Evolutionary conservation across 30 jellyfish, hydroid and myxozoan genomes (phyloP).

Genomic region (Pseudorhiza aurosa): DNA sequence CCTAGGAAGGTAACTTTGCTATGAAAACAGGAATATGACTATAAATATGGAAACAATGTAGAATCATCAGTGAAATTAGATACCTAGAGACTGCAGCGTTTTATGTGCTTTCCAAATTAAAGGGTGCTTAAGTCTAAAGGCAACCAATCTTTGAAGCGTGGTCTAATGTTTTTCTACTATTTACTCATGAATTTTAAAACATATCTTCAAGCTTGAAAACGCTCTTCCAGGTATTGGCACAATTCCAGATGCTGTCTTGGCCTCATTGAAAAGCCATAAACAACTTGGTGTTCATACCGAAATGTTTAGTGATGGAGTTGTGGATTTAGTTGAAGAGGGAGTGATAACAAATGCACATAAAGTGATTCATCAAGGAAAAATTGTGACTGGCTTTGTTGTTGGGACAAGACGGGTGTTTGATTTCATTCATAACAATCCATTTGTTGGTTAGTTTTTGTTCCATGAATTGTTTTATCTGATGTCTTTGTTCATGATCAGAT

Average conservation of each 20-base stretch:
- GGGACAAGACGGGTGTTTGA: slow-evolving; percentile 78
- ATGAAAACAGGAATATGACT: too few relatives aligned
- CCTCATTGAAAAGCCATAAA: slow-evolving; percentile 61
- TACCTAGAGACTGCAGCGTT: too few relatives aligned
- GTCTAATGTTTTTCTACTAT: too few relatives aligned
- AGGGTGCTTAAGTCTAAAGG: too few relatives aligned
- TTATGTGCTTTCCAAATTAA: too few relatives aligned
- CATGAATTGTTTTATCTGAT: too few relatives aligned
- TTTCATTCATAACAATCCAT: slow-evolving; percentile 78
- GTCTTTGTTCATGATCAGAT: too few relatives aligned
- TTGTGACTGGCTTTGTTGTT: slow-evolving; percentile 80
- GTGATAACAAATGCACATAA: slow-evolving; percentile 68
- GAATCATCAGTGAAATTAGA: too few relatives aligned
- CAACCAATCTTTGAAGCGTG: too few relatives aligned
- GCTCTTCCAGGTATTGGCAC: slow-evolving; percentile 78
- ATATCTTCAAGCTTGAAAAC: not conserved
- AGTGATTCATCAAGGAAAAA: slow-evolving; percentile 74
- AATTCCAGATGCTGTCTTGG: slow-evolving; percentile 77
- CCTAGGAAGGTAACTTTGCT: too few relatives aligned
- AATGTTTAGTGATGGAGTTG: slow-evolving; percentile 89
- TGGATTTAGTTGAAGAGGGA: slow-evolving; percentile 68
- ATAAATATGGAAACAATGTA: too few relatives aligned
- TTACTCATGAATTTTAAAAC: not conserved
- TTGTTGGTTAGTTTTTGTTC: slow-evolving; percentile 53
- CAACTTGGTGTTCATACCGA: slow-evolving; percentile 89